Evolutionary conservation across 37 sponge, comb jelly and placozoan genomes (phyloP).

Genomic region (Eunapius fragilis): DNA sequence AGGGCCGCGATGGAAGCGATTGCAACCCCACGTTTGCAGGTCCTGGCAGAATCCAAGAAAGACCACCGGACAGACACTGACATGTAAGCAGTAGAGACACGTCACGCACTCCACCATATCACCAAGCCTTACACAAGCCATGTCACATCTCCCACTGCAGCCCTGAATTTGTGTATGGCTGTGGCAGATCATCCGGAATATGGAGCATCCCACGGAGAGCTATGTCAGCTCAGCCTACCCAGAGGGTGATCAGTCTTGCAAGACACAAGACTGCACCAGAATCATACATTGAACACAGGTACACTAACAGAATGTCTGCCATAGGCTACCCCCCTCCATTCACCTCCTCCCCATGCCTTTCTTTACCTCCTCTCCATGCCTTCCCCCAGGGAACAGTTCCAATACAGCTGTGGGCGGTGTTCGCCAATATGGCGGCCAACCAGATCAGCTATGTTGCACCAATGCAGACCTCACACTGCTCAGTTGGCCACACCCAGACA

Average conservation of each 20-base stretch:
- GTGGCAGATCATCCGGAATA: conserved; percentile 74
- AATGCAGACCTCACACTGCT: conserved; percentile 70
- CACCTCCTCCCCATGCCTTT: background rate
- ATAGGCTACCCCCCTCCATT: too few relatives aligned
- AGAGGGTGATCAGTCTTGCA: conserved; percentile 44
- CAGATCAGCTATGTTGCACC: conserved; percentile 35
- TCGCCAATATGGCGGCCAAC: conserved; percentile 74
- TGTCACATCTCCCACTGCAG: conserved; percentile 20
- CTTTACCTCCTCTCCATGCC: background rate
- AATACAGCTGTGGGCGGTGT: conserved; percentile 82
- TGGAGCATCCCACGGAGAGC: conserved; percentile 55
- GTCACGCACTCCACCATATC: too few relatives aligned
- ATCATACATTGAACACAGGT: conserved; percentile 49
- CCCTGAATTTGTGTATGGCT: conserved; percentile 83
- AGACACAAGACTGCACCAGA: conserved; percentile 64
- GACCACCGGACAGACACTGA: conserved; percentile 31
- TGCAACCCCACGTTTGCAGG: conserved; percentile 49
- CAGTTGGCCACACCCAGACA: conserved; percentile 77
- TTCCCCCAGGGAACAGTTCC: conserved; percentile 52
- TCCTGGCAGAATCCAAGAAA: conserved; percentile 80
- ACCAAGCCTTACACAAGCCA: too few relatives aligned
- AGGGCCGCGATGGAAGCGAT: conserved; percentile 60
- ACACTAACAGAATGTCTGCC: too few relatives aligned
- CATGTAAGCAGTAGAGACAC: conserved; percentile 51
- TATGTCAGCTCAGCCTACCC: conserved; percentile 26